Base-by-base conservation (phyloP, 2,888 invertebrate species). In the Morpho achilles region DNA sequence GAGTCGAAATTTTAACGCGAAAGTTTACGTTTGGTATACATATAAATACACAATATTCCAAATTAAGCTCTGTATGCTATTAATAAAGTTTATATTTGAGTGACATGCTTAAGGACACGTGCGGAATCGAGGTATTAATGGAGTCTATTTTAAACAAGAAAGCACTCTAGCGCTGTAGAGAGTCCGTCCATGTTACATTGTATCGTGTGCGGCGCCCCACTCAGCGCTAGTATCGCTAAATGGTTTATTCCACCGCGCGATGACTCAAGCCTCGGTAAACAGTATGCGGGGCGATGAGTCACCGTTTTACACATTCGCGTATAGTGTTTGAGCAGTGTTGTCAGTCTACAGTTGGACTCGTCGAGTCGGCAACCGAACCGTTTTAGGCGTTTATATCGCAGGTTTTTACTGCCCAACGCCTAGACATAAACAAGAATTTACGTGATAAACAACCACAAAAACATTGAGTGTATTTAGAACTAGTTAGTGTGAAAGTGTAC, bases 261-360 rank as follows among this genome's bases (percentile, higher is more conserved):
- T 88, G 89, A 89, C 88, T 89, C 89, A 89, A 87, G 89, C 89
- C 84, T 89, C 86, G 82, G 88, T 89, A 90, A 90, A 90, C 89
- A 90, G 90, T 88, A 89, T 90, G 90, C 90, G 89, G 89, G 89
- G 84, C 90, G 90, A 89, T 90, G 90, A 90, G 88, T 89, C 90
- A 90, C 90, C 88, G 83, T 87, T 90, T 89, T 89, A 90, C 90
- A 90, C 90, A 90, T 89, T 90, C 88, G 90, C 89, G 90, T 89
- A 85, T 84, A 88, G 89, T 87, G 86, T 88, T 90, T 82, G 87
- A 88, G 84, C 85, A 76, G 82, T 88, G 87, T 89, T 89, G 90
- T 90, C 89, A 90, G 90, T 90, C 86, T 87, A 85, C 80, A 79
- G 84, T 88, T 82, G 86, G 84, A 83, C 86, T 87, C 81, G 82